Base-by-base conservation (phyloP, 1,140 invertebrate species). In the Penaeus indicus region DNA sequence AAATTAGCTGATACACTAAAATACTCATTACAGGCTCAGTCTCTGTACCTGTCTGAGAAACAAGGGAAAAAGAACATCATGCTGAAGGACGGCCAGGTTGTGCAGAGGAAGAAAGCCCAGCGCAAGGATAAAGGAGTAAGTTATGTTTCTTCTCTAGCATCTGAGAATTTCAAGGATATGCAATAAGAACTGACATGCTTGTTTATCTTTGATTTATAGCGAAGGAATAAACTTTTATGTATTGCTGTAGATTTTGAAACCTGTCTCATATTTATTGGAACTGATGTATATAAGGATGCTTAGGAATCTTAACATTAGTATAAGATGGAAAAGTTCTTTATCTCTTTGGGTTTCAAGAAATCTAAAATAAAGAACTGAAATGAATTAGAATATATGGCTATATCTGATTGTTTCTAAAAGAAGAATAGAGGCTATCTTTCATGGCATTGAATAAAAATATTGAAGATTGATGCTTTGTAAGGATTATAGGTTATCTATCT, bases 11-110 rank as follows among this genome's bases (percentile, higher is more conserved):
- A 54, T 54, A 13, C 0, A 13, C 11, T 54, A 11, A 16, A 75
- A 27, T 75, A 75, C n/a, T 80, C 42, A 22, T 89, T 72, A 85
- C 93, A 95, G 89, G 93, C 94, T 0, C 94, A 95, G 90, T 95
- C 95, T 91, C 93, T 96, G 19, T 97, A 96, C 91, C 96, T 96
- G 95, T 94, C 95, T 92, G 96, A 97, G 92, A 96, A 96, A 91
- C 94, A 94, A 19, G 94, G 93, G 90, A 96, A 96, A 90, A 96
- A 96, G 90, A 96, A 96, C 91, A 91, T 95, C 18, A 93, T 96
- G 38, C 95, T 96, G 80, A 95, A 95, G 91, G 95, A 96, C 93
- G 95, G 95, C 0, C 95, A 95, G 92, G 95, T 96, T 72, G 95
- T 96, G 69, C 95, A 94, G 64, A 92, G 94, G 67, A 89, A 90